Evolutionary conservation across 2,888 invertebrate genomes (phyloP), one percentile per base, ranked within the genome.

Genomic region (Eugnorisma glareosa): DNA sequence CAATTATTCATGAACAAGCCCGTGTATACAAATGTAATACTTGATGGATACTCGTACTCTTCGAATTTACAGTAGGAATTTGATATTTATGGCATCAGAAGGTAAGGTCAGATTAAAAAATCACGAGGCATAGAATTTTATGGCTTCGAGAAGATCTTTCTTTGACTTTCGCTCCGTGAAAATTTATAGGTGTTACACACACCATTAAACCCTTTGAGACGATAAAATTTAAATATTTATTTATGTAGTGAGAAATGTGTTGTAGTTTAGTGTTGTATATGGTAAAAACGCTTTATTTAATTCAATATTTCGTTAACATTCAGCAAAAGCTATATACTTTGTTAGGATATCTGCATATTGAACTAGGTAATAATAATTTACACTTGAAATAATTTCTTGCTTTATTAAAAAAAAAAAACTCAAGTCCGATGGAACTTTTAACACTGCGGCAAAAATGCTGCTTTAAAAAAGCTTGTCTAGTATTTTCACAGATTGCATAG

Each of bases 161-260:
- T 59, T 31, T 59, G 57, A 66, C 77, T 63, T 57, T 57, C 18
- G 43, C 48, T 40, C 28, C 59, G 51, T 21, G 35, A 15, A 51
- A 72, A 68, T 81, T 82, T 81, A 82, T 73, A 45, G 78, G 51
- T 40, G 43, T 72, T 37, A 28, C 66, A 63, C 54, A 66, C 66
- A 28, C 69, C 83, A 73, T 78, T 73, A 78, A 78, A 61, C 69
- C 83, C 37, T 73, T 78, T 21, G 59, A 28, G 66, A 15, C 73
- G 67, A 73, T 78, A 82, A 48, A 78, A 73, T 73, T 81, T 69
- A 48, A 82, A 82, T 82, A 82, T 81, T 69, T 71, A 81, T 40
- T 10, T 24, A 48, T 45, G 57, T 18, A 59, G 37, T 43, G 37
- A 40, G 63, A 68, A 54, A 74, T 73, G 31, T 79, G 31, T 6